These are phyloP conservation scores for Apotomis capreana DNA, from an alignment of 2,888 invertebrate genomes.

Conservation along the genomic window DNA sequence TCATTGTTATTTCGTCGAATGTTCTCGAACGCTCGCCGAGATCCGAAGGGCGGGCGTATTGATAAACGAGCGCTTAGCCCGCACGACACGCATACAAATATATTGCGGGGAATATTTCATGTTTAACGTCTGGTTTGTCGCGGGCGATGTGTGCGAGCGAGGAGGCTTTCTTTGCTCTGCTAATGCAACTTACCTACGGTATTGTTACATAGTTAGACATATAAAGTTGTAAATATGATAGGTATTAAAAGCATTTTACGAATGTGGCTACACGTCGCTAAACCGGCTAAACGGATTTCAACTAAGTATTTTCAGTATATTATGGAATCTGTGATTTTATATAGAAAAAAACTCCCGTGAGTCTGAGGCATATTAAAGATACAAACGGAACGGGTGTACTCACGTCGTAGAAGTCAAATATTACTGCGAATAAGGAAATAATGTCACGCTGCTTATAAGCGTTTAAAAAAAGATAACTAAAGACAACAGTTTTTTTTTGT, in stretches of 20 bases:
- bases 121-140: constrained; percentile 56
- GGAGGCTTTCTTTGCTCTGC: constrained; percentile 1
- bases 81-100: constrained; percentile 73
- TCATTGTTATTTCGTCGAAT: constrained; percentile 42
- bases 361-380: no score
- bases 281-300: no score
- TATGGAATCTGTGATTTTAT: no score
- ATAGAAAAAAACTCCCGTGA: no score
- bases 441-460: not conserved
- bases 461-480: no score
- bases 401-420: not conserved
- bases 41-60: constrained; percentile 71
- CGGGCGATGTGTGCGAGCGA: constrained; percentile 4
- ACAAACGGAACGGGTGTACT: no score
- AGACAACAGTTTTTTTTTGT: not conserved
- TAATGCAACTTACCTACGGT: no score
- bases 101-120: constrained; percentile 69
- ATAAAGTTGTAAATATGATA: no score
- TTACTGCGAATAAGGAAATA: not conserved
- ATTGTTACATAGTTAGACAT: no score
- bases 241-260: no score
- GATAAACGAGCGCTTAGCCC: constrained; percentile 71
- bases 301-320: no score
- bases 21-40: constrained; percentile 43
- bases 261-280: no score